phyloP scores from a whole-genome alignment of 2,888 invertebrate species.

The Heteromurus nitidus region DNA sequence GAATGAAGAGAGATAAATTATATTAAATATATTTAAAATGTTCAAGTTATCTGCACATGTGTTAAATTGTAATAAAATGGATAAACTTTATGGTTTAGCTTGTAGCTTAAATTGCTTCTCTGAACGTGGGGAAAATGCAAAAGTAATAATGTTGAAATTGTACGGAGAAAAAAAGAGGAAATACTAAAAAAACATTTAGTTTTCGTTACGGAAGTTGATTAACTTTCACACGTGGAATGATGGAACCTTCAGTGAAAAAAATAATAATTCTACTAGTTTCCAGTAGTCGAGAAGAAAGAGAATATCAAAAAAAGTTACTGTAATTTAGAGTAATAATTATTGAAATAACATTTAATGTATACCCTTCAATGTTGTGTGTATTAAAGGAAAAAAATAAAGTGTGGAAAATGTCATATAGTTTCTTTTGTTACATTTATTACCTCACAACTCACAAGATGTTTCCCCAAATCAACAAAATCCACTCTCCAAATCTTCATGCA shows the following conservation, averaged over 20 bases:
- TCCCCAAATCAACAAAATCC: too few relatives aligned
- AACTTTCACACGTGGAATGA: neutral
- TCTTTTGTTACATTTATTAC: too few relatives aligned
- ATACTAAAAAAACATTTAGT: constrained; percentile 8
- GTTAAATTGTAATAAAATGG: neutral
- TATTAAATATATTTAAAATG: neutral
- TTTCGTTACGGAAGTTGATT: constrained; percentile 19
- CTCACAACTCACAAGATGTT: too few relatives aligned
- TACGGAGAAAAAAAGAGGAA: neutral
- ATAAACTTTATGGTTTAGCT: neutral
- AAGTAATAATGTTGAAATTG: neutral
- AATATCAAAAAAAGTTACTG: neutral
- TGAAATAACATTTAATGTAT: constrained; percentile 1
- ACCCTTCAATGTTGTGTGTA: constrained; percentile 41
- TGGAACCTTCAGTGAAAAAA: constrained; percentile 1
- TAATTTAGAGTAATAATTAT: neutral
- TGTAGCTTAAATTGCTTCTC: neutral
- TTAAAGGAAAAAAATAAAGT: constrained; percentile 30
- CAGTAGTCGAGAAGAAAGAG: too few relatives aligned
- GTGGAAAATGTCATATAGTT: constrained; percentile 38
- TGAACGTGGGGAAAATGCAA: neutral
- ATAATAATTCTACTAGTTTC: constrained; percentile 7
- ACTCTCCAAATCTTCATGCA: neutral
- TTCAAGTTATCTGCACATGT: neutral
- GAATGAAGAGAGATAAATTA: neutral